These are phyloP conservation scores for Clunio marinus DNA, from an alignment of 2,888 invertebrate species.

Conservation along the genomic window DNA sequence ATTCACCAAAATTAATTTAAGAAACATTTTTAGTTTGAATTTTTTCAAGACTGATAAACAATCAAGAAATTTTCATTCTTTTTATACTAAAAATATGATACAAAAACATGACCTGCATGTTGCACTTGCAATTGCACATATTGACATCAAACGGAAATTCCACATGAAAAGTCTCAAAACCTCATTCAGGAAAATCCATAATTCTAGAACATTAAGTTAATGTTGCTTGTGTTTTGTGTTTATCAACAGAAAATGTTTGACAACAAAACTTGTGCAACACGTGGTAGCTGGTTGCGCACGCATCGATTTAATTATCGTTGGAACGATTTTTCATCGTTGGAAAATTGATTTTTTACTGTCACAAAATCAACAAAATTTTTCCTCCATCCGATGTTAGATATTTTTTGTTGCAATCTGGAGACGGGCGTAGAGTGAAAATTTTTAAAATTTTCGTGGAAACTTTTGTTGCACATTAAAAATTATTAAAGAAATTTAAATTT, in stretches of 20 bases:
- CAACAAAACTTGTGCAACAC: constrained; percentile 22
- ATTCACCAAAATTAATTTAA: background rate
- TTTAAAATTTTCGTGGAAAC: background rate
- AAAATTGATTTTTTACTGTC: constrained; percentile 29
- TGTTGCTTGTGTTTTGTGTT: no score
- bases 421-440: constrained; percentile 3
- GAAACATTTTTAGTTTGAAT: background rate
- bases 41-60: background rate
- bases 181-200: background rate
- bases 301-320: background rate
- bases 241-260: background rate
- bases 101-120: background rate
- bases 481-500: no score
- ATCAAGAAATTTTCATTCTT: background rate
- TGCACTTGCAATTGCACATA: background rate
- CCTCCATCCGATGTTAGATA: background rate
- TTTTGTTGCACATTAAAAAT: no score
- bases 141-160: background rate
- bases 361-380: constrained; percentile 30
- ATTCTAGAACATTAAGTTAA: no score
- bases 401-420: constrained; percentile 21
- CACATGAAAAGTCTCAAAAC: background rate
- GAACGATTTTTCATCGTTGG: constrained; percentile 24
- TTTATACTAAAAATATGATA: background rate
- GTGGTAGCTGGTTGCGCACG: constrained; percentile 27